Conservation (phyloP, 1,140 invertebrate species). For the Sinonovacula constricta region DNA sequence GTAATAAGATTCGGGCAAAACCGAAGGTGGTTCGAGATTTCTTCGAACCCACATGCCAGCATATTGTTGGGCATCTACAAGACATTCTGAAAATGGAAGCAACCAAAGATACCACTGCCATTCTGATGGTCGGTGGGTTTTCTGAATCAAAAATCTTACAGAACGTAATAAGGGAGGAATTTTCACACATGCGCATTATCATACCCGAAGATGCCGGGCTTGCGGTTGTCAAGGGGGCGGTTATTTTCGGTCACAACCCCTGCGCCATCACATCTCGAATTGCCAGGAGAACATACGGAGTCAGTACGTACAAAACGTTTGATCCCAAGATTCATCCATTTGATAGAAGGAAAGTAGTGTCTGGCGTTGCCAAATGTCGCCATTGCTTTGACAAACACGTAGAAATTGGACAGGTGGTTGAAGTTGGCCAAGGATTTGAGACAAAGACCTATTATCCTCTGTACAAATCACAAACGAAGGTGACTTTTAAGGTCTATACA, state of each 20-base stretch:
- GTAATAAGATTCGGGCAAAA: constrained; percentile 57
- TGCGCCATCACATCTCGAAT: constrained; percentile 22
- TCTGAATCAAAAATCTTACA: constrained; percentile 51
- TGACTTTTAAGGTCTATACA: constrained; percentile 15
- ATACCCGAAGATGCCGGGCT: constrained; percentile 52
- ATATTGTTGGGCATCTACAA: constrained; percentile 51
- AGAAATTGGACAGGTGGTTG: constrained; percentile 17
- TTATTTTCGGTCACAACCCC: constrained; percentile 51
- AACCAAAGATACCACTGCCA: constrained; percentile 7
- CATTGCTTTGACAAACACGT: constrained; percentile 40
- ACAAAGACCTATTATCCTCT: constrained; percentile 7
- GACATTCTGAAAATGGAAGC: constrained; percentile 22
- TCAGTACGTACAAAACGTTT: constrained; percentile 23
- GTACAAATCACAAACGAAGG: background rate
- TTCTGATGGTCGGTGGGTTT: constrained; percentile 57
- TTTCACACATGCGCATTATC: constrained; percentile 33
- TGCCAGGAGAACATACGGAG: constrained; percentile 47
- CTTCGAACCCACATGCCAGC: constrained; percentile 41
- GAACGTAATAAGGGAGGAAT: constrained; percentile 18
- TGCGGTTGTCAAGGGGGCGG: constrained; percentile 54
- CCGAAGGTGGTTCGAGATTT: constrained; percentile 29
- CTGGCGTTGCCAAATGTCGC: constrained; percentile 12
- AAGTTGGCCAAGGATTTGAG: background rate
- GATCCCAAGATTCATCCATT: constrained; percentile 12
- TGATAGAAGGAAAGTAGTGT: background rate